Conservation (phyloP, 2,888 invertebrate genomes). For the Nemoura dubitans region DNA sequence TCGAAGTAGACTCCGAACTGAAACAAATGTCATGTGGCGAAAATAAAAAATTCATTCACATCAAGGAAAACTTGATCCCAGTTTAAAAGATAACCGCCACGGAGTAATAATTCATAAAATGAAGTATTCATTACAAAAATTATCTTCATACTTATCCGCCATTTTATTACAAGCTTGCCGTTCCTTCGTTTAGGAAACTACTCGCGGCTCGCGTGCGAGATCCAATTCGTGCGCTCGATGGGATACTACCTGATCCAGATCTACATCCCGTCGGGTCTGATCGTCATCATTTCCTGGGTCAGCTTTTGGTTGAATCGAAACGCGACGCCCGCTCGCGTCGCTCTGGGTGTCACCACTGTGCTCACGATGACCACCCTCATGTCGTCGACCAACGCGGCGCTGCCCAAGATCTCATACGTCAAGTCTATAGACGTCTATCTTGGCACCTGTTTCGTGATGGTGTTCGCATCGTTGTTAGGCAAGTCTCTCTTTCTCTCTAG, state of each 20-base stretch:
- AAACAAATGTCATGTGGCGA: background rate
- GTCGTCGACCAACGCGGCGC: slow-evolving; percentile 94
- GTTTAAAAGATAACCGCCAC: background rate
- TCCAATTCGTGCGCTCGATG: slow-evolving; percentile 97
- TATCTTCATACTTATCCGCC: background rate
- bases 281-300: slow-evolving; percentile 97
- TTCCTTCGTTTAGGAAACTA: slow-evolving; percentile 79
- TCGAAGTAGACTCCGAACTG: background rate
- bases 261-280: slow-evolving; percentile 96
- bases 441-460: slow-evolving; percentile 99
- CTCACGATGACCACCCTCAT: slow-evolving; percentile 97
- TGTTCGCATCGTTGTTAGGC: slow-evolving; percentile 96
- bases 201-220: slow-evolving; percentile 94
- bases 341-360: slow-evolving; percentile 94
- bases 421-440: slow-evolving; percentile 97
- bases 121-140: background rate
- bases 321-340: slow-evolving; percentile 92
- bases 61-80: background rate
- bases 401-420: slow-evolving; percentile 98
- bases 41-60: too few relatives aligned
- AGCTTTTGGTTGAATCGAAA: slow-evolving; percentile 96
- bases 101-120: background rate
- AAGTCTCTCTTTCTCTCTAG: slow-evolving; percentile 62
- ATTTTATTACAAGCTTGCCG: background rate
- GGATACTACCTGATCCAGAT: slow-evolving; percentile 99